A percentile compares a stretch with the other conserved stretches of the same genome.
Conservation (phyloP, 1,140 invertebrate genomes). For the Bombyx mandarina region DNA sequence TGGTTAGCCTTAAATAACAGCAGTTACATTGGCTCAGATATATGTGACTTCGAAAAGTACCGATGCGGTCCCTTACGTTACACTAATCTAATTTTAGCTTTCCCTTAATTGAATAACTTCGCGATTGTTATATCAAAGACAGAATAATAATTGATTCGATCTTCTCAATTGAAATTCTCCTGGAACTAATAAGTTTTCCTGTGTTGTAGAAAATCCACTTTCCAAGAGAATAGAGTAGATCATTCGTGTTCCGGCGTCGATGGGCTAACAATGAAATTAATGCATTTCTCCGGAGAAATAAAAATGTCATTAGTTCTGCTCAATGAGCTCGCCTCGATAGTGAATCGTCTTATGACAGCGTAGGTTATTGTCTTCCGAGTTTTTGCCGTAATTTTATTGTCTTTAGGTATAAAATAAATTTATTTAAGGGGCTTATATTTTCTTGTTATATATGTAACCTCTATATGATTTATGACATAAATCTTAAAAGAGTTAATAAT, state of each 20-base stretch:
- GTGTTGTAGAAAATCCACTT: conserved; percentile 51
- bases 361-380: conserved; percentile 20
- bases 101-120: neutral
- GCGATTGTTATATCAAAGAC: too few species aligned
- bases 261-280: conserved; percentile 68
- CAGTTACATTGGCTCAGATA: too few species aligned
- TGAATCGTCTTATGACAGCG: conserved; percentile 21
- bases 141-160: too few species aligned
- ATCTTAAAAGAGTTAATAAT: too few species aligned
- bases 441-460: too few species aligned
- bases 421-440: too few species aligned
- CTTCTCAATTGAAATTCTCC: conserved; percentile 20
- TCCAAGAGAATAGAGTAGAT: conserved; percentile 33
- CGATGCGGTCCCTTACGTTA: too few species aligned
- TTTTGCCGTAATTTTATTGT: neutral
- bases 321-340: conserved; percentile 22
- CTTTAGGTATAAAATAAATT: too few species aligned
- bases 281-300: conserved; percentile 66
- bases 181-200: conserved; percentile 43
- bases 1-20: too few species aligned
- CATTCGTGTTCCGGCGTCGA: conserved; percentile 42
- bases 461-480: too few species aligned
- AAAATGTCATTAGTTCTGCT: conserved; percentile 62
- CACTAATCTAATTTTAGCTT: neutral
- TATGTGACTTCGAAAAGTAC: too few species aligned